These are phyloP conservation scores for Seira ritae DNA, from an alignment of 2,888 invertebrate genomes.

Conservation along the genomic window DNA sequence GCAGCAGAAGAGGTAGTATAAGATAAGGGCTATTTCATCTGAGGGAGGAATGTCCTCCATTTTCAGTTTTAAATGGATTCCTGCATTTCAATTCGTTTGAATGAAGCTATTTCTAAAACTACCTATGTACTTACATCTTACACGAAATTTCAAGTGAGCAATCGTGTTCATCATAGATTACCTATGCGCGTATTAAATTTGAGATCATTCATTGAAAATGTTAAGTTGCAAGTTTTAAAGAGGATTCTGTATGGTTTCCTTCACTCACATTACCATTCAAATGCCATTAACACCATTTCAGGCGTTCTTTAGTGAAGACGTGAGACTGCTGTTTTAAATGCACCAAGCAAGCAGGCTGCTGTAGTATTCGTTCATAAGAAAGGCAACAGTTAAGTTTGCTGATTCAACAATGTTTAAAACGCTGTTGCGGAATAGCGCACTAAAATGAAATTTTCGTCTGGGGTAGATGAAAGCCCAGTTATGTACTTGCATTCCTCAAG, in stretches of 20 bases:
- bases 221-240: background rate
- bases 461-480: slow-evolving; percentile 44
- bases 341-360: no score
- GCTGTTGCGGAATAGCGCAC: slow-evolving; percentile 39
- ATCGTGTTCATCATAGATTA: background rate
- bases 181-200: background rate
- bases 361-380: no score
- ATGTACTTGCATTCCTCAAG: slow-evolving; percentile 59
- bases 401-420: slow-evolving; percentile 33
- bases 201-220: background rate
- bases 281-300: slow-evolving; percentile 65
- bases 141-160: background rate
- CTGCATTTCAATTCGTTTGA: no score
- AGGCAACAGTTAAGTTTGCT: background rate
- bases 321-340: no score
- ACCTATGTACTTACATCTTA: background rate
- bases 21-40: no score
- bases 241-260: background rate
- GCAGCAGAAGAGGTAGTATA: no score
- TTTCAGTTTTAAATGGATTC: no score
- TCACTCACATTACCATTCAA: slow-evolving; percentile 53
- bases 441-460: slow-evolving; percentile 15
- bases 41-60: no score
- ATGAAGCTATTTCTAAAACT: no score
- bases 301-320: background rate